A percentile compares a stretch with the other conserved stretches of the same genome.
Conservation (phyloP, 2,113 vertebrate genomes). For the Thalassoma bifasciatum region DNA sequence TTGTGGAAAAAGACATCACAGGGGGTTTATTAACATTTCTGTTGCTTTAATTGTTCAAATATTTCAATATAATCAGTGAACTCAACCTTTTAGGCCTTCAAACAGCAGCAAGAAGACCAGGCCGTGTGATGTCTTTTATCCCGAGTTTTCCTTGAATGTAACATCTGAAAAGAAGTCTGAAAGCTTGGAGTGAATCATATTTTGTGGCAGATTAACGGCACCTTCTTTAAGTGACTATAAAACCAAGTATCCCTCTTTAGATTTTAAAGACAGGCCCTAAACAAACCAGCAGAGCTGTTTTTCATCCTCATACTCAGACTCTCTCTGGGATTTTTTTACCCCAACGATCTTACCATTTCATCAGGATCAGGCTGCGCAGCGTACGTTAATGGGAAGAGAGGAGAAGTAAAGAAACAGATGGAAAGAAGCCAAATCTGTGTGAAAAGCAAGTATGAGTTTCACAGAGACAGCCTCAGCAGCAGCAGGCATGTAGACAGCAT, state of each 20-base stretch:
- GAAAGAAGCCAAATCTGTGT: slow-evolving; percentile 38
- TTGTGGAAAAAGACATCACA: background rate
- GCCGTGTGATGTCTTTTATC: background rate
- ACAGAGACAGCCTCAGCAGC: slow-evolving; percentile 9
- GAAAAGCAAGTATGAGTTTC: slow-evolving; percentile 26
- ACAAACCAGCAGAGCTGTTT: background rate
- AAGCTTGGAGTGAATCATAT: background rate
- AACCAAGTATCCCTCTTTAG: slow-evolving; percentile 10
- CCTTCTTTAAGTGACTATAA: background rate
- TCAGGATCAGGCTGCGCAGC: slow-evolving; percentile 11
- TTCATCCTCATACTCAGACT: background rate
- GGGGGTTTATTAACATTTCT: background rate
- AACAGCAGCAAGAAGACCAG: background rate
- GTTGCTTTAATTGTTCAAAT: too few relatives aligned
- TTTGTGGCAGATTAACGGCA: background rate
- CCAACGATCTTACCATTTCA: slow-evolving; percentile 22
- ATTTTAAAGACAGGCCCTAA: slow-evolving; percentile 16
- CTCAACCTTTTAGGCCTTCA: background rate
- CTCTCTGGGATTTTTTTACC: background rate
- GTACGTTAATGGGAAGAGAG: slow-evolving; percentile 26
- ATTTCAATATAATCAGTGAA: background rate
- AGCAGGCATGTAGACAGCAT: slow-evolving; percentile 46
- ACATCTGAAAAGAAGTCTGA: background rate
- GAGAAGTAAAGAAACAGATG: slow-evolving; percentile 16
- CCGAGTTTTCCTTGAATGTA: background rate